Evolutionary conservation across 2,888 invertebrate species (phyloP).

Genomic region (Agriopis marginaria): DNA sequence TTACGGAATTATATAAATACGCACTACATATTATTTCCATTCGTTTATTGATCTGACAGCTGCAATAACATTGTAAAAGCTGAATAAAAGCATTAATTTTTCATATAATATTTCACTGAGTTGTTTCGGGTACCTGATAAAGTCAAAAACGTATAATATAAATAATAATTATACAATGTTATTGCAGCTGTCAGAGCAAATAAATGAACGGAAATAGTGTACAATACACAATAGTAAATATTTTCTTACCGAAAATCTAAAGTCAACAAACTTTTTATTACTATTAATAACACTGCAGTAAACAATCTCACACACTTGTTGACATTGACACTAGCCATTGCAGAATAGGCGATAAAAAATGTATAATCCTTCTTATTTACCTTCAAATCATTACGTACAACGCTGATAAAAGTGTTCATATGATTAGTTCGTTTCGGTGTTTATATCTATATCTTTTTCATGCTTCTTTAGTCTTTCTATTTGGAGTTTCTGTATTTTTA

Average conservation of each 20-base stretch:
- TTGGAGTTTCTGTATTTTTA: background rate
- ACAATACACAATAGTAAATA: background rate
- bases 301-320: constrained; percentile 28
- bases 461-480: background rate
- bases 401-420: constrained; percentile 1
- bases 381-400: constrained; percentile 4
- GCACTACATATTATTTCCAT: too few species aligned
- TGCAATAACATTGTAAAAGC: too few species aligned
- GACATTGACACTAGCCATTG: constrained; percentile 33
- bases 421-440: background rate
- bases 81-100: too few species aligned
- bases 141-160: too few species aligned
- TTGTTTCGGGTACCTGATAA: too few species aligned
- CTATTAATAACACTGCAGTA: constrained; percentile 19
- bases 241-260: constrained; percentile 17
- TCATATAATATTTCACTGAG: too few species aligned
- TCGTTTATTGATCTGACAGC: too few species aligned
- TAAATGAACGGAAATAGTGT: too few species aligned
- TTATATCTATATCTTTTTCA: background rate
- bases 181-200: too few species aligned
- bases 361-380: constrained; percentile 22
- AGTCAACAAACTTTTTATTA: constrained; percentile 8
- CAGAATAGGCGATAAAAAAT: constrained; percentile 33
- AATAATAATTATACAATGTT: too few species aligned
- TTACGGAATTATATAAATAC: background rate